These are phyloP conservation scores for Zaprionus tsacasi DNA, from an alignment of 1,140 invertebrate species.

Conservation along the genomic window DNA sequence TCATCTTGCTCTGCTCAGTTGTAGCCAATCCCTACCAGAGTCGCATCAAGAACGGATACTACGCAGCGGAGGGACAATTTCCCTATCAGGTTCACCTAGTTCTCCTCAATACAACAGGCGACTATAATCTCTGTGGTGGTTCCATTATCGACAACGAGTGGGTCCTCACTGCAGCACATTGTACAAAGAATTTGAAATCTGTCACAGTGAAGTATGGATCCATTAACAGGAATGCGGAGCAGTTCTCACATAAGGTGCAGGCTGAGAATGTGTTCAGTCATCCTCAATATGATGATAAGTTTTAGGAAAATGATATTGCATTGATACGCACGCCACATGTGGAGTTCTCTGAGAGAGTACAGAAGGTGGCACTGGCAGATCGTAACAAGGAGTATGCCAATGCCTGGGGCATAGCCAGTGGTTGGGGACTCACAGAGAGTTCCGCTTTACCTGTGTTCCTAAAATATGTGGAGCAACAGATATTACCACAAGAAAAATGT, in stretches of 20 bases:
- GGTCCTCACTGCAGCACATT: conserved; percentile 85
- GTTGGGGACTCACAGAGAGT: conserved; percentile 30
- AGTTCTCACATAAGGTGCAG: conserved; percentile 80
- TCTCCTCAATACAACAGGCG: neutral
- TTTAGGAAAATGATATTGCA: conserved; percentile 25
- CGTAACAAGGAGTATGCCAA: conserved; percentile 18
- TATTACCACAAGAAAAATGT: conserved; percentile 12
- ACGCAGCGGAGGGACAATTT: conserved; percentile 74
- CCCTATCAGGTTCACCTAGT: conserved; percentile 80
- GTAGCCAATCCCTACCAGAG: neutral
- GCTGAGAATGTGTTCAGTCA: conserved; percentile 32
- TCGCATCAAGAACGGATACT: neutral
- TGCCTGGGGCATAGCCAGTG: conserved; percentile 23
- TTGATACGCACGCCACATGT: conserved; percentile 36
- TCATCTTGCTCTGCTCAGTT: neutral
- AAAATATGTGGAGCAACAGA: conserved; percentile 18
- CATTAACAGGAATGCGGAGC: neutral
- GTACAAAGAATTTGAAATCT: neutral
- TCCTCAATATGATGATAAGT: neutral
- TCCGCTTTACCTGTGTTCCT: neutral
- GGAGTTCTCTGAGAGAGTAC: conserved; percentile 3
- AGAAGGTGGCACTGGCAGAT: conserved; percentile 26
- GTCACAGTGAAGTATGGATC: conserved; percentile 32
- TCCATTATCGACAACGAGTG: conserved; percentile 85
- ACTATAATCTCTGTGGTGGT: conserved; percentile 86